Evolutionary conservation across 2,113 vertebrate species (phyloP), one percentile per base, ranked within the genome.

Genomic region (Calonectris borealis): DNA sequence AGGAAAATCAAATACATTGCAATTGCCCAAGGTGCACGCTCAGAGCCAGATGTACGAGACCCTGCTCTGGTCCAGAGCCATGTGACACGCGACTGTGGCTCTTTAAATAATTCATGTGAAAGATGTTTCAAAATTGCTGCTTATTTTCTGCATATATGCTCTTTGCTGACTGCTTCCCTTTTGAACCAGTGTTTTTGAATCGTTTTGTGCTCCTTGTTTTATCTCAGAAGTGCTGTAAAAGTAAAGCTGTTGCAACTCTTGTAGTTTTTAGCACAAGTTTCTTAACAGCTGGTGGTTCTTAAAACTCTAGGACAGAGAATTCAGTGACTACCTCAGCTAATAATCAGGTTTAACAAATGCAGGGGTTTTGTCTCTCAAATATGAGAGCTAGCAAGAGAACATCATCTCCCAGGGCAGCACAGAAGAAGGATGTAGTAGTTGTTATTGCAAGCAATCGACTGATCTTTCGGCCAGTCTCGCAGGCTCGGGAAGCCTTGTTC

Each of bases 21-120:
- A 26, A 13, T 32, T 68, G 57, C 66, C 51, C 55, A 3, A 57
- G 57, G 80, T 52, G 70, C 62, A 16, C 3, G 1, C 38, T 78
- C n/a, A 16, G 75, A 95, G 82, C 48, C 69, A 75, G 79, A 48
- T 55, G 57, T 34, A 51, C 0, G 1, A 81, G 82, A 61, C 82
- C 82, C 87, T 83, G 88, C 94, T 88, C 79, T 83, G 88, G 68
- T 64, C 80, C 95, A 88, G 94, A 97, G 96, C 94, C 78, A 9
- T 49, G 96, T 96, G 96, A 96, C 82, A 92, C 62, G 87, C 8
- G 82, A 92, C 92, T 55, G 75, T 7, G 58, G 94, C 92, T 80
- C 78, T 85, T 72, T 82, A 57, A 42, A 79, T 95, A 40, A 91
- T 94, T 91, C 21, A 4, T 96, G 84, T 90, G 71, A 94, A 94